These are phyloP conservation scores for Strix aluco DNA, from an alignment of 2,113 vertebrate species.

Conservation along the genomic window DNA sequence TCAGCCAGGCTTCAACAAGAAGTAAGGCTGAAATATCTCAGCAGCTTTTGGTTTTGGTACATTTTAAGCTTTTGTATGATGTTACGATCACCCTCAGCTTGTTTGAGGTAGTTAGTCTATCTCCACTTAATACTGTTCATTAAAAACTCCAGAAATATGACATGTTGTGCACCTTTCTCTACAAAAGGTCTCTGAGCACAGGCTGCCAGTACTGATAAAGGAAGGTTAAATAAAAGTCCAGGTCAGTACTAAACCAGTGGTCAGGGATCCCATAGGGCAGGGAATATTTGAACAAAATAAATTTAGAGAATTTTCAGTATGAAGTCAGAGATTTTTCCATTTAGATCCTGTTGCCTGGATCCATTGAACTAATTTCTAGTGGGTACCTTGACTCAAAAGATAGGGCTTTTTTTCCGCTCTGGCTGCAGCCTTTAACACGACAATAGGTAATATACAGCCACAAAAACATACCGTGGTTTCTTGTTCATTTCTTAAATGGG, in stretches of 20 bases:
- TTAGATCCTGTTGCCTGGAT: not conserved
- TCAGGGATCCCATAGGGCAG: not conserved
- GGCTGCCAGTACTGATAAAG: not conserved
- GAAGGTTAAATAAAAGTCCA: not conserved
- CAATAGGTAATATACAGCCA: not conserved
- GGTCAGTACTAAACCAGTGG: not conserved
- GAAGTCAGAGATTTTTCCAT: not conserved
- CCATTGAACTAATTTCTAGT: not conserved
- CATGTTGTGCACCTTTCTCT: rapidly evolving
- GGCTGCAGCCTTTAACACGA: not conserved
- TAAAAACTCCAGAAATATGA: not conserved
- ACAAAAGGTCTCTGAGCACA: not conserved
- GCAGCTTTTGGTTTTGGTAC: not conserved
- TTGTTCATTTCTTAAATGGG: not conserved
- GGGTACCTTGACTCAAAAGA: not conserved
- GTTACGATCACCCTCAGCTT: not conserved
- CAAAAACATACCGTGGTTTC: not conserved
- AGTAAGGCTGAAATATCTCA: not conserved
- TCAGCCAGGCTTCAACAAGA: not conserved
- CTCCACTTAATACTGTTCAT: not conserved
- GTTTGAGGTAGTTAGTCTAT: not conserved
- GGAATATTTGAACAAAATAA: not conserved
- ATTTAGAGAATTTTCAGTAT: not conserved
- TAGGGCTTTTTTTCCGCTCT: not conserved
- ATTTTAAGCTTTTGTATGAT: not conserved